Evolutionary conservation across 2,888 invertebrate species (phyloP).

Genomic region (Noctua comes): DNA sequence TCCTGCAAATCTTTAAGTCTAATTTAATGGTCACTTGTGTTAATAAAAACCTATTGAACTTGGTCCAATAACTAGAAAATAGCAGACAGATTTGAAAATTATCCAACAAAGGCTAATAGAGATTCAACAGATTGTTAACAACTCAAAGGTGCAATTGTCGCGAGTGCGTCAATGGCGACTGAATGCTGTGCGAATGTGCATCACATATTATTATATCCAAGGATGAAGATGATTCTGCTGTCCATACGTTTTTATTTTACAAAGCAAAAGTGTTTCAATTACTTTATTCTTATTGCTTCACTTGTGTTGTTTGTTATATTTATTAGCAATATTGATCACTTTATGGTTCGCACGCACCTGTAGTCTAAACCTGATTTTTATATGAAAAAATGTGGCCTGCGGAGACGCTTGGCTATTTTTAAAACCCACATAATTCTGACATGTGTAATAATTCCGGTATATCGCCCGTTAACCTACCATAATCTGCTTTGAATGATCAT

Average conservation of each 20-base stretch:
- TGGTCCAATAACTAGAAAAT: background rate
- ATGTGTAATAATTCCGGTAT: conserved; percentile 11
- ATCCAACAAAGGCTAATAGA: conserved; percentile 16
- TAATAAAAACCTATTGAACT: background rate
- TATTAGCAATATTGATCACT: conserved; percentile 11
- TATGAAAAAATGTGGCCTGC: background rate
- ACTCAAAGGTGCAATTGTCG: conserved; percentile 34
- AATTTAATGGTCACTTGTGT: background rate
- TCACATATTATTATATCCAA: conserved; percentile 18
- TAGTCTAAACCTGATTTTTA: conserved; percentile 11
- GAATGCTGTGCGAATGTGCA: conserved; percentile 19
- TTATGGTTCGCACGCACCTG: conserved; percentile 19
- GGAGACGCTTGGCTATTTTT: background rate
- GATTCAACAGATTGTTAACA: conserved; percentile 22
- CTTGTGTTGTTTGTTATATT: conserved; percentile 22
- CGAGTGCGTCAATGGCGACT: conserved; percentile 25
- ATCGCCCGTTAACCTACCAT: background rate
- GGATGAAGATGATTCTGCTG: conserved; percentile 26
- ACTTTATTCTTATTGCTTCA: conserved; percentile 23
- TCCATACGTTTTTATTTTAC: conserved; percentile 36
- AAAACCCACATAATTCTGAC: conserved; percentile 9
- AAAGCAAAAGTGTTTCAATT: conserved; percentile 16
- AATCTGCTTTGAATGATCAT: background rate
- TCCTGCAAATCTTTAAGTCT: background rate
- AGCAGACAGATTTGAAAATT: conserved; percentile 15